These are phyloP conservation scores for Neosalanx taihuensis DNA, from an alignment of 2,797 vertebrate species.

Conservation along the genomic window DNA sequence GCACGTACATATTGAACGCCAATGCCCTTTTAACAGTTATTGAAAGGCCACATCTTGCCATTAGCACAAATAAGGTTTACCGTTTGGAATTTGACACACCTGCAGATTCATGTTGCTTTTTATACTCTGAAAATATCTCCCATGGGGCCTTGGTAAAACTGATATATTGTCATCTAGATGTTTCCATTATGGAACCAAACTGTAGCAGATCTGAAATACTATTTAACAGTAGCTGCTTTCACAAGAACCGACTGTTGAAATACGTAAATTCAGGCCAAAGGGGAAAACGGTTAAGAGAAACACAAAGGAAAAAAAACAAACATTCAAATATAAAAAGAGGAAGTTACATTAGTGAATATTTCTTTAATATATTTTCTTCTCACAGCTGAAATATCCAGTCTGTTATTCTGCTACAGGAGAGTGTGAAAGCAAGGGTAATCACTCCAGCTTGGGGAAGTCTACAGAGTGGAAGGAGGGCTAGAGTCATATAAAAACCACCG, in stretches of 20 bases:
- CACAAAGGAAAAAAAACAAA: slow-evolving; percentile 10
- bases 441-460: slow-evolving; percentile 17
- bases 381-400: not conserved
- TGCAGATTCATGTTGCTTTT: slow-evolving; percentile 74
- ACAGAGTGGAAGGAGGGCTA: slow-evolving; percentile 11
- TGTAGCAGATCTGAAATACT: no score
- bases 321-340: slow-evolving; percentile 4
- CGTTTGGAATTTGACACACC: slow-evolving; percentile 71
- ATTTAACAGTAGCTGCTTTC: not conserved
- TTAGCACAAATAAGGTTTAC: slow-evolving; percentile 67
- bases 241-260: not conserved
- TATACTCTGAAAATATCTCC: slow-evolving; percentile 68
- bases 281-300: slow-evolving; percentile 10
- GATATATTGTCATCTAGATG: slow-evolving; percentile 30
- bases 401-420: not conserved
- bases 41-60: slow-evolving; percentile 64
- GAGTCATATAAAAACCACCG: slow-evolving; percentile 6
- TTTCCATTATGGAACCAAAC: not conserved
- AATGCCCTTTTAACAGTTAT: slow-evolving; percentile 75
- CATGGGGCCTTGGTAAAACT: slow-evolving; percentile 69
- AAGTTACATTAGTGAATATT: not conserved
- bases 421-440: not conserved
- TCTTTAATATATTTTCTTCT: slow-evolving; percentile 1
- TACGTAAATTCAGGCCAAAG: not conserved
- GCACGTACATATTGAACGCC: slow-evolving; percentile 83